phyloP scores from a whole-genome alignment of 2,888 invertebrate genomes.

The Reticulitermes lucifugus region DNA sequence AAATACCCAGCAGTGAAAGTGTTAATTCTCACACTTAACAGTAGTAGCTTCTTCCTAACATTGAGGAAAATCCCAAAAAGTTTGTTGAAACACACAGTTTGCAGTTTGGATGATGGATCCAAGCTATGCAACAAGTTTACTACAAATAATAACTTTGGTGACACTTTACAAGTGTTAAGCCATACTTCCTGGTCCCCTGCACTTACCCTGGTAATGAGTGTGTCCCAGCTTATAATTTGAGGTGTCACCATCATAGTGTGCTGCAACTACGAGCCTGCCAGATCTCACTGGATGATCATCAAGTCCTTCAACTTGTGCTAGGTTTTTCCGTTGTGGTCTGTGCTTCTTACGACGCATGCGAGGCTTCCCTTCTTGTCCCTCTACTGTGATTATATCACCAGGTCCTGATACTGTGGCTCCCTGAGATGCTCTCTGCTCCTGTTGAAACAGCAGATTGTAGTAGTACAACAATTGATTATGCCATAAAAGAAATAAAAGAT shows the following conservation, averaged over 20 bases:
- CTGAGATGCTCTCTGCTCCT: slow-evolving; percentile 37
- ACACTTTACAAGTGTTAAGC: neutral
- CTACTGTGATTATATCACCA: neutral
- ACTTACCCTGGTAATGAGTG: slow-evolving; percentile 69
- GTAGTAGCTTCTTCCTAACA: neutral
- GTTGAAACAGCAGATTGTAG: neutral
- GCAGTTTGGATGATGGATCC: no score
- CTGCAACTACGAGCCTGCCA: slow-evolving; percentile 65
- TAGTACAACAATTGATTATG: no score
- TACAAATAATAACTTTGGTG: neutral
- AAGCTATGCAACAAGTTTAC: neutral
- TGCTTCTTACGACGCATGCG: slow-evolving; percentile 21
- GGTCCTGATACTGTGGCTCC: slow-evolving; percentile 8
- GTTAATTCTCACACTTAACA: no score
- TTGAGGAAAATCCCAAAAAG: neutral
- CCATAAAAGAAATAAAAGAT: no score
- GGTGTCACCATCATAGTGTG: slow-evolving; percentile 74
- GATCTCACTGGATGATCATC: slow-evolving; percentile 14
- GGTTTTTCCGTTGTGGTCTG: neutral
- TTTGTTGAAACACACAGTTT: no score
- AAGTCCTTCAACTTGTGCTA: slow-evolving; percentile 27
- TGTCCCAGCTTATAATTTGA: slow-evolving; percentile 70
- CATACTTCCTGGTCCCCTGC: no score
- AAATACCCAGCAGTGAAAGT: no score
- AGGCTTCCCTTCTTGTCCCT: neutral